Evolutionary conservation across 2,888 invertebrate genomes (phyloP).

Genomic region (Oscheius sp.): DNA sequence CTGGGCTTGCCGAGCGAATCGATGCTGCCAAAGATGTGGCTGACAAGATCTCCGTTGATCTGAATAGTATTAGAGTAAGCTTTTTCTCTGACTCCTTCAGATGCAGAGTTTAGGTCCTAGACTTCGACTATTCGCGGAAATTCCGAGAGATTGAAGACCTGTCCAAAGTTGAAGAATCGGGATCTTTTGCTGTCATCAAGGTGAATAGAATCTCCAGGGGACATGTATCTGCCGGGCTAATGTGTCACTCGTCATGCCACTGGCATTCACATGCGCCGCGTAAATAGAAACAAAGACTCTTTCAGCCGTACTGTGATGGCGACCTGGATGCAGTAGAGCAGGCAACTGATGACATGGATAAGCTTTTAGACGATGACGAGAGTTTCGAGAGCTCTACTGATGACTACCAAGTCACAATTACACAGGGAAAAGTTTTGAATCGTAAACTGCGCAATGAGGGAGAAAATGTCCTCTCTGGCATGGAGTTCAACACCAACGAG

Average conservation of each 20-base stretch:
- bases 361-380: slow-evolving; percentile 30
- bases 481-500: slow-evolving; percentile 14
- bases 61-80: slow-evolving; percentile 12
- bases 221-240: not conserved
- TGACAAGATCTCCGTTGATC: slow-evolving; percentile 16
- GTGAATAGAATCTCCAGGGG: not conserved
- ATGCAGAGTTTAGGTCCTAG: slow-evolving; percentile 27
- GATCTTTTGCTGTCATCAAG: slow-evolving; percentile 41
- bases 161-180: slow-evolving; percentile 28
- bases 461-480: slow-evolving; percentile 9
- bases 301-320: slow-evolving; percentile 29
- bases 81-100: not conserved
- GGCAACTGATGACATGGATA: slow-evolving; percentile 33
- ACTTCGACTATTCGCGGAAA: slow-evolving; percentile 36
- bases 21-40: slow-evolving; percentile 32
- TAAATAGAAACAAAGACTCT: slow-evolving; percentile 2
- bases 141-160: slow-evolving; percentile 35
- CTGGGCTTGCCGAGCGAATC: slow-evolving; percentile 33
- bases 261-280: not conserved
- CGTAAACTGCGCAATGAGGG: slow-evolving; percentile 5
- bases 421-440: slow-evolving; percentile 23
- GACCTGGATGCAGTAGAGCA: slow-evolving; percentile 26
- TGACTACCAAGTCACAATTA: slow-evolving; percentile 4
- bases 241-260: slow-evolving; percentile 15
- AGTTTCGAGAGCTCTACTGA: not conserved